Evolutionary conservation across 1,140 invertebrate species (phyloP), one percentile per base, ranked within the genome.

Genomic region (Onthophagus taurus): DNA sequence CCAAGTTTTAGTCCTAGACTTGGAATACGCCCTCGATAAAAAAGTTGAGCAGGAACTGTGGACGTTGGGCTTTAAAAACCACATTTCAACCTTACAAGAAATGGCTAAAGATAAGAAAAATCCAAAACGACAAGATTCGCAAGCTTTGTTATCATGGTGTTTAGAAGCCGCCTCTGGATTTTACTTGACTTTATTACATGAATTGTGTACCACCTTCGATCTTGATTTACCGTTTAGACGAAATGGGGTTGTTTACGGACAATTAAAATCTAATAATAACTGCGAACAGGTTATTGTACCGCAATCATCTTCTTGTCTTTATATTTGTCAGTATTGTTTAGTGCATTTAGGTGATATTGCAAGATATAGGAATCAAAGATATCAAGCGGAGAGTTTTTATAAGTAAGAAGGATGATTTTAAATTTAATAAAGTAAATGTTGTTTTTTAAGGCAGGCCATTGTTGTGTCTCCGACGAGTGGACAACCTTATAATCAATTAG

Each of bases 11-110:
- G 72, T 88, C 29, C 66, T 82, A 35, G 85, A 89, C 63, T 67
- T 90, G 48, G 86, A 90, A 59, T 88, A 85, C 74, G 85, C 86
- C n/a, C 66, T 90, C 52, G 84, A 89, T 64, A 83, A 84, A 58
- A 89, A 89, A 69, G 83, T 89, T 14, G 88, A 91, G 63, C 86
- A 89, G 60, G 86, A 90, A 56, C 66, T 91, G 47, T 91, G 88
- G 88, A 91, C 86, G 63, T 71, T 85, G 60, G 85, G 85, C 9
- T 89, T 90, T 68, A 89, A 89, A 62, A 86, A 87, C 64, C 83
- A 87, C 62, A 91, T 91, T 63, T 81, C 77, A 45, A 72, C 74
- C 16, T 64, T 89, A 30, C 87, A 89, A 58, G 72, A 74, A 14
- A 76, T 81, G 42, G 74, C 78, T 7, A 85, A 83, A 57, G 83